Percentiles rank a stretch among this genome's conserved stretches.
These are phyloP conservation scores for Prionace glauca DNA, from an alignment of 2,797 vertebrate species.

Conservation along the genomic window DNA sequence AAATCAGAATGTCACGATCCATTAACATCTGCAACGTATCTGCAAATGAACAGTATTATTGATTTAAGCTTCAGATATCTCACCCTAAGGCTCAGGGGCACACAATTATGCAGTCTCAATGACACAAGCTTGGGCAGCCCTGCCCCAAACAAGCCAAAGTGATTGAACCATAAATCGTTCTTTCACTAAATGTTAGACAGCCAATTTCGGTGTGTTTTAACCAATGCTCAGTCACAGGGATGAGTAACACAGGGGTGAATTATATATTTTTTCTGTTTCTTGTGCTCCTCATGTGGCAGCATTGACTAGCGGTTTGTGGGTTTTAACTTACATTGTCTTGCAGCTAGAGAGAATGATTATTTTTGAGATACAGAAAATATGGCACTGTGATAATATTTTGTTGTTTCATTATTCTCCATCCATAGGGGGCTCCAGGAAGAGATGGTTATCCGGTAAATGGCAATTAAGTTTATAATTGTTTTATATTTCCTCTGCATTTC, in stretches of 20 bases:
- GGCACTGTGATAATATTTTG: constrained; percentile 27
- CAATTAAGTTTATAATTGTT: constrained; percentile 40
- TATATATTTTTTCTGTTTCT: neutral
- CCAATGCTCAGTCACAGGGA: neutral
- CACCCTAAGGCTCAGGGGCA: neutral
- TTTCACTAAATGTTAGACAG: neutral
- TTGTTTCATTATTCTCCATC: constrained; percentile 62
- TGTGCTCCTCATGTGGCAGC: neutral
- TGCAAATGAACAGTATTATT: neutral
- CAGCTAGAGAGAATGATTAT: neutral
- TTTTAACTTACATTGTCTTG: neutral
- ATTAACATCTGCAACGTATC: neutral
- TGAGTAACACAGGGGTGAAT: neutral
- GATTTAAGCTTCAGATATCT: neutral
- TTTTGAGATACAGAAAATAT: neutral
- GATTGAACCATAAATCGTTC: neutral
- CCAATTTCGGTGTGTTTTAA: too few species aligned
- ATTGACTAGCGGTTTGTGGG: neutral
- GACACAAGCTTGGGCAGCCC: neutral
- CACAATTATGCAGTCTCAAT: neutral
- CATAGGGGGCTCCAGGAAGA: constrained; percentile 91
- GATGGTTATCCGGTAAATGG: constrained; percentile 96
- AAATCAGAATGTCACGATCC: neutral
- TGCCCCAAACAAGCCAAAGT: neutral
- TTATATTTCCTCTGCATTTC: neutral